Evolutionary conservation across 2,888 invertebrate genomes (phyloP), one percentile per base, ranked within the genome.

Genomic region (Dicroscelio sp.): DNA sequence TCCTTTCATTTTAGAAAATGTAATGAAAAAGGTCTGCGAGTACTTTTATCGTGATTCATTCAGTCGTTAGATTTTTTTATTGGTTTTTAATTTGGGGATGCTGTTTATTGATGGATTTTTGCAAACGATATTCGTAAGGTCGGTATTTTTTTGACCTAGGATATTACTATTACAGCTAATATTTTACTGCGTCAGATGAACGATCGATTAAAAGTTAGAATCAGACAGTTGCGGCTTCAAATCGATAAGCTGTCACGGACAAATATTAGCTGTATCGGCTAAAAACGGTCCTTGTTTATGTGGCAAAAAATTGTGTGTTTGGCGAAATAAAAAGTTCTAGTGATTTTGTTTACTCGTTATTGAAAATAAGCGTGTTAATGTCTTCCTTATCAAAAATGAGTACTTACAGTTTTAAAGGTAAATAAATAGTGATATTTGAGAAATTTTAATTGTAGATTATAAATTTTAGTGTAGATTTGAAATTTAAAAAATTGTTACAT

Each of bases 231-330:
- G 65, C 27, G 73, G 65, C 65, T 80, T 86, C 73, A 55, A 86
- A 86, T 86, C 79, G 86, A 80, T 86, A 86, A 86, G 31, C 79
- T 86, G 86, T 73, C 80, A 73, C 43, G 58, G 80, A 75, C 87
- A 82, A 87, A 82, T 82, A 87, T 82, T 75, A 82, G 65, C 55
- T 58, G 33, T 27, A 14, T 25, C 43, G 35, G 31, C 20, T 78
- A 58, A n/a, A 65, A 80, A 73, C n/a, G n/a, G 67, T 65, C 58
- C 23, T 60, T 79, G 48, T 79, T 86, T 58, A 63, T 86, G 43
- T 63, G 63, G 27, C 20, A 52, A 43, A 35, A 78, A 86, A 85
- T 17, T 25, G 58, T 73, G 20, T 60, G 48, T 73, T 63, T 55
- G 52, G 30, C 30, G 43, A 30, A 71, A 71, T 20, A 65, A 71